Evolutionary conservation across 53 echinoderm and acorn worm genomes (phyloP), one percentile per base, ranked within the genome.

Genomic region (Actinopyga echinites): DNA sequence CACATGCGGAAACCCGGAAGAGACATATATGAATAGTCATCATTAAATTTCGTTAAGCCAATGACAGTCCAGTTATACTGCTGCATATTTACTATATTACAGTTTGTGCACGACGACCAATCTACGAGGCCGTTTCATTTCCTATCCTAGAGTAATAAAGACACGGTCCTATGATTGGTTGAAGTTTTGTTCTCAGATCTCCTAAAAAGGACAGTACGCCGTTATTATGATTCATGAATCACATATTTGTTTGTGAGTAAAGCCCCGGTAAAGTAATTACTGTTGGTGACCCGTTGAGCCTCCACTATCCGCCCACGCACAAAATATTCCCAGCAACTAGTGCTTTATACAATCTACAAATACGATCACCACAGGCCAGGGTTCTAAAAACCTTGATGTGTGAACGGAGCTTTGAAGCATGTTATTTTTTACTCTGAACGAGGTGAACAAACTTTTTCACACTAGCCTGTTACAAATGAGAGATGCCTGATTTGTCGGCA

Each of bases 151-250:
- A 3, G 21, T 30, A 17, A 21, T 31, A 77, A 30, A 56, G 77
- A 77, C 17, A 2, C 32, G 32, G 28, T 21, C 13, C n/a, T 49
- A 1, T 77, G 77, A 77, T 75, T 75, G 53, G 75, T 75, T 25
- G 1, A 53, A 52, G 37, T 75, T 49, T 30, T 53, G 10, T 5
- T 7, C 24, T 17, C 25, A 19, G 22, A 75, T 75, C 13, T 23
- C 75, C 75, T 26, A 49, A 44, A 44, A 75, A 38, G 75, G 75
- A 29, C 45, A 75, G 28, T 75, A 75, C 28, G 12, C 19, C 53
- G 53, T 75, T 79, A 79, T 79, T 80, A 80, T 80, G 81, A 80
- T 61, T 59, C 62, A 80, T 80, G 81, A 80, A 80, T 80, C 81
- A 80, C 61, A 80, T 80, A 80, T 62, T 80, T 77, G 77, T 77